phyloP scores from a whole-genome alignment of 1,140 invertebrate species.

The Aphidius ervi region DNA sequence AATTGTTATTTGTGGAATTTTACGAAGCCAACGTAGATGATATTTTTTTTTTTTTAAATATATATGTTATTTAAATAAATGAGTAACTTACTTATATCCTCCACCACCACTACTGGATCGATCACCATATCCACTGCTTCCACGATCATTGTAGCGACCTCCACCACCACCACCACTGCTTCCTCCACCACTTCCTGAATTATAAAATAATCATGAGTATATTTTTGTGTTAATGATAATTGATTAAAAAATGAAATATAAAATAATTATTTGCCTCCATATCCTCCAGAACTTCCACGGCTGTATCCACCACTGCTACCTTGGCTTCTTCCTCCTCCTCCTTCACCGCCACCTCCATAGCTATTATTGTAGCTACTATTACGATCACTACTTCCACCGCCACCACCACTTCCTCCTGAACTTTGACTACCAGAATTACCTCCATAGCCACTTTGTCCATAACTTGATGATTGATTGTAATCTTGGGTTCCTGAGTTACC shows the following conservation, averaged over 20 bases:
- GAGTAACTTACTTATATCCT: conserved; percentile 48
- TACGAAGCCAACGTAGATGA: no score
- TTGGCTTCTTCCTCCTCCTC: conserved; percentile 34
- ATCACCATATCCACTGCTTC: conserved; percentile 33
- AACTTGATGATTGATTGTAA: conserved; percentile 37
- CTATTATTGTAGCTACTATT: conserved; percentile 34
- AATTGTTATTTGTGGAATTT: no score
- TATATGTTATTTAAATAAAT: conserved; percentile 30
- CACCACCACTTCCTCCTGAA: conserved; percentile 39
- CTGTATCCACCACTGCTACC: conserved; percentile 40
- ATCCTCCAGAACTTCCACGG: conserved; percentile 34
- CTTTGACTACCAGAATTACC: conserved; percentile 45
- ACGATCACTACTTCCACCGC: conserved; percentile 37
- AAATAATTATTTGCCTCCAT: conserved; percentile 30
- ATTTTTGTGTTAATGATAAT: not conserved
- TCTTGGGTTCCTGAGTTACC: conserved; percentile 32
- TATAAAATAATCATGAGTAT: not conserved
- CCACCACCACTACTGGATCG: conserved; percentile 32
- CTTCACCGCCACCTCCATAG: conserved; percentile 37
- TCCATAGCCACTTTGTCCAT: conserved; percentile 47
- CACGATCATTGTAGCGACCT: conserved; percentile 47
- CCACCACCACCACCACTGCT: conserved; percentile 51
- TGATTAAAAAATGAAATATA: conserved; percentile 10
- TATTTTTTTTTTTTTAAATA: no score
- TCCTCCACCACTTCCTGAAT: conserved; percentile 38